Evolutionary conservation across 2,113 vertebrate genomes (phyloP).

Genomic region (Cairina moschata): DNA sequence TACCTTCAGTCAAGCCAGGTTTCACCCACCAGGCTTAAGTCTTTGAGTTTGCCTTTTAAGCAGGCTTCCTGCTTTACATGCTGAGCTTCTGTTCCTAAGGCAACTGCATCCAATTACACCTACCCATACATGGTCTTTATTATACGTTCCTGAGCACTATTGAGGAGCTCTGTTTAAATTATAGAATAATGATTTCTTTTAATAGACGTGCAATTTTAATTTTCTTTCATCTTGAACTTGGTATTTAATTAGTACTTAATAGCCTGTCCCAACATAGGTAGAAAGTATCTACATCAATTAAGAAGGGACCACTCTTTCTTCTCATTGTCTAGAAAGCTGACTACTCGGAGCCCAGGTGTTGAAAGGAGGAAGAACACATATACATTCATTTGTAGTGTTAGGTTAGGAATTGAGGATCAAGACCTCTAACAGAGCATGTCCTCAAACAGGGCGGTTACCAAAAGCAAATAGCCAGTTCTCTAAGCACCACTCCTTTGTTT

Average conservation of each 20-base stretch:
- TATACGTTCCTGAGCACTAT: conserved; percentile 6
- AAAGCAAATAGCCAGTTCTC: neutral
- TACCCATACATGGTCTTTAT: conserved; percentile 39
- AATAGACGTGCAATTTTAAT: conserved; percentile 20
- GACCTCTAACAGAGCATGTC: neutral
- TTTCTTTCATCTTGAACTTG: conserved; percentile 11
- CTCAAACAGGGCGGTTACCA: neutral
- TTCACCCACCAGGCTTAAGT: neutral
- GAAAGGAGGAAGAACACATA: neutral
- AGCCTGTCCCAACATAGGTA: neutral
- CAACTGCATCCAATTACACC: conserved; percentile 66
- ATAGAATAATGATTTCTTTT: conserved; percentile 60
- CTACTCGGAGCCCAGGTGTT: neutral
- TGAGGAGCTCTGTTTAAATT: conserved; percentile 47
- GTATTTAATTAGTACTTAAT: conserved; percentile 4
- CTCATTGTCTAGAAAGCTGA: neutral
- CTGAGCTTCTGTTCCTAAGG: conserved; percentile 67
- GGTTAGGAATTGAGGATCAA: neutral
- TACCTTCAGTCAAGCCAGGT: neutral
- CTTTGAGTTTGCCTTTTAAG: conserved; percentile 27
- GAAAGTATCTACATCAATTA: neutral
- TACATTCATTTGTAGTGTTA: neutral
- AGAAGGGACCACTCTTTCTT: neutral
- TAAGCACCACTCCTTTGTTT: neutral
- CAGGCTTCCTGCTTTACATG: neutral